phyloP scores from a whole-genome alignment of 1,140 invertebrate species.

The Rhagoletis zephyria region DNA sequence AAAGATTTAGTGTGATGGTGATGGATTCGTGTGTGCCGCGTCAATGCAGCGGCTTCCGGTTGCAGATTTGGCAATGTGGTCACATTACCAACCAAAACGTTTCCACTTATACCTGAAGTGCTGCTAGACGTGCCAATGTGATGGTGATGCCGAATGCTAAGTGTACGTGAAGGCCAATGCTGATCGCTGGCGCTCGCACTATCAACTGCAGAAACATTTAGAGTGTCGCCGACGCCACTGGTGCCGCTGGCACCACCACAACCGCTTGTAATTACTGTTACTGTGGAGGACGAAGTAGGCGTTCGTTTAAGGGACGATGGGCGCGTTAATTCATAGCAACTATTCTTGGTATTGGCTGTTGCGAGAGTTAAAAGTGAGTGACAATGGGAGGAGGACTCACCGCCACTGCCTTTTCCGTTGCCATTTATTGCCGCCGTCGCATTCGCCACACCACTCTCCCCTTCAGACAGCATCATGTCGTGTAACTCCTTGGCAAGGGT shows the following conservation, averaged over 20 bases:
- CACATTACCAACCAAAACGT: conserved; percentile 56
- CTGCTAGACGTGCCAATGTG: conserved; percentile 55
- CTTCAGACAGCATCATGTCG: conserved; percentile 67
- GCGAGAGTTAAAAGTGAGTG: conserved; percentile 64
- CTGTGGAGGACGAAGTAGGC: conserved; percentile 67
- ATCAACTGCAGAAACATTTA: conserved; percentile 42
- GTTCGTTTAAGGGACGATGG: conserved; percentile 68
- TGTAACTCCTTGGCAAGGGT: conserved; percentile 68
- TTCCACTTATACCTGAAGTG: background rate
- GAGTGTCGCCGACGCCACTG: conserved; percentile 55
- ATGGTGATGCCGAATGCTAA: conserved; percentile 65
- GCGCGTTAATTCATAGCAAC: conserved; percentile 68
- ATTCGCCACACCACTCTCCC: conserved; percentile 59
- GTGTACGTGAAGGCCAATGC: conserved; percentile 63
- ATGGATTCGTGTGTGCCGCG: conserved; percentile 49
- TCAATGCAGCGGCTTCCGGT: conserved; percentile 1
- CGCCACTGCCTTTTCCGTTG: background rate
- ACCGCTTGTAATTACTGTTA: conserved; percentile 66
- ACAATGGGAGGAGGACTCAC: conserved; percentile 58
- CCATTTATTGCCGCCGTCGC: background rate
- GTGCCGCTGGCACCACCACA: conserved; percentile 38
- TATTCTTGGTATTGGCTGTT: conserved; percentile 58
- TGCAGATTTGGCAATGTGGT: conserved; percentile 34
- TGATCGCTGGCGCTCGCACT: conserved; percentile 24
- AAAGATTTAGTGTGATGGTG: conserved; percentile 64